Evolutionary conservation across 2,888 invertebrate genomes (phyloP).

Genomic region (Stomorhina lunata): DNA sequence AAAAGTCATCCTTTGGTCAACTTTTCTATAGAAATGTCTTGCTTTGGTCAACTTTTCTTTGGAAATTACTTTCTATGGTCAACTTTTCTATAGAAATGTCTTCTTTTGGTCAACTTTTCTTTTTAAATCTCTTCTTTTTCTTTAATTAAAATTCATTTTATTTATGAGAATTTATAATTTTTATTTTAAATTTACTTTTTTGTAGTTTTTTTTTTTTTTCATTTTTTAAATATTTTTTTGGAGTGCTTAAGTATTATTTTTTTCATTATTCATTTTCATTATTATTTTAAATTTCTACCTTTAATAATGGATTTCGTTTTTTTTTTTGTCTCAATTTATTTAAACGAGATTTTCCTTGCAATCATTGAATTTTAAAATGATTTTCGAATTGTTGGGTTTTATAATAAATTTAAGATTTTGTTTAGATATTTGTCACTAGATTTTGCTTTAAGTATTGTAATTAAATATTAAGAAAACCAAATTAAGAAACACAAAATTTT

Average conservation of each 20-base stretch:
- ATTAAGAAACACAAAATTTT: not conserved
- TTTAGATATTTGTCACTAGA: slow-evolving; percentile 12
- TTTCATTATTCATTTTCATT: slow-evolving; percentile 23
- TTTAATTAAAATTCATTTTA: slow-evolving; percentile 4
- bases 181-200: slow-evolving; percentile 58
- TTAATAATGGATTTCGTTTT: slow-evolving; percentile 22
- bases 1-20: too few species aligned
- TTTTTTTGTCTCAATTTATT: slow-evolving; percentile 18
- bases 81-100: not conserved
- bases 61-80: not conserved
- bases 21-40: too few species aligned
- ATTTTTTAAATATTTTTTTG: slow-evolving; percentile 30
- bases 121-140: not conserved
- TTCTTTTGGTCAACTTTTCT: not conserved
- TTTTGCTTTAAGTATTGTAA: not conserved
- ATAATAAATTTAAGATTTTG: slow-evolving; percentile 27
- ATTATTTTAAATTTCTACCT: slow-evolving; percentile 41
- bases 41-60: too few species aligned
- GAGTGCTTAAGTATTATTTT: slow-evolving; percentile 50
- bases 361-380: not conserved
- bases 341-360: slow-evolving; percentile 22
- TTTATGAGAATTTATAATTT: slow-evolving; percentile 56
- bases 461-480: not conserved
- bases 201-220: slow-evolving; percentile 39
- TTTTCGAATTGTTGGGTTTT: not conserved